phyloP scores from a whole-genome alignment of 2,113 vertebrate genomes.

The Albula glossodonta region DNA sequence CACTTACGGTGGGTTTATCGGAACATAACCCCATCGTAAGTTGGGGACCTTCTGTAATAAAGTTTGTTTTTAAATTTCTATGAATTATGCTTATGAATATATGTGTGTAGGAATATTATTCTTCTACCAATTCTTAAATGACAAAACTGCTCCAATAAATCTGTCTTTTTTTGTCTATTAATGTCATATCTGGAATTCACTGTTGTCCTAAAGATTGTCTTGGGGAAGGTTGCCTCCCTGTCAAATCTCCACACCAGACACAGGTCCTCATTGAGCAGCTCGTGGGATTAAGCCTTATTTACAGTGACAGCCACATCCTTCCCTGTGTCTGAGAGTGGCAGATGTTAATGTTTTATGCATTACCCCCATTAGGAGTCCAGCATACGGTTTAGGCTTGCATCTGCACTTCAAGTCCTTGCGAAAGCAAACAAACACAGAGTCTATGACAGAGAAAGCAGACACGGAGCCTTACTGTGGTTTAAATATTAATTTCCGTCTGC shows the following conservation, averaged over 20 bases:
- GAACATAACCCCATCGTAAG: too few species aligned
- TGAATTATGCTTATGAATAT: neutral
- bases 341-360: constrained; percentile 6
- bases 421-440: neutral
- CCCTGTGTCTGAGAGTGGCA: neutral
- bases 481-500: neutral
- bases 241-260: neutral
- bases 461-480: neutral
- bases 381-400: neutral
- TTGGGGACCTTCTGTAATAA: too few species aligned
- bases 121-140: neutral
- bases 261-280: neutral
- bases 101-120: neutral
- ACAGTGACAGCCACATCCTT: neutral
- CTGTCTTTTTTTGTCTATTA: neutral
- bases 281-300: neutral
- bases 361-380: neutral
- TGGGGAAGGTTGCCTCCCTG: neutral
- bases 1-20: too few species aligned
- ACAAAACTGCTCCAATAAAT: neutral
- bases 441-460: neutral
- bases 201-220: neutral
- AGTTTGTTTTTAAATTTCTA: too few species aligned
- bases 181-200: neutral
- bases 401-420: neutral